Base-by-base conservation (phyloP, 2,113 vertebrate species). In the Xiphophorus maculatus region DNA sequence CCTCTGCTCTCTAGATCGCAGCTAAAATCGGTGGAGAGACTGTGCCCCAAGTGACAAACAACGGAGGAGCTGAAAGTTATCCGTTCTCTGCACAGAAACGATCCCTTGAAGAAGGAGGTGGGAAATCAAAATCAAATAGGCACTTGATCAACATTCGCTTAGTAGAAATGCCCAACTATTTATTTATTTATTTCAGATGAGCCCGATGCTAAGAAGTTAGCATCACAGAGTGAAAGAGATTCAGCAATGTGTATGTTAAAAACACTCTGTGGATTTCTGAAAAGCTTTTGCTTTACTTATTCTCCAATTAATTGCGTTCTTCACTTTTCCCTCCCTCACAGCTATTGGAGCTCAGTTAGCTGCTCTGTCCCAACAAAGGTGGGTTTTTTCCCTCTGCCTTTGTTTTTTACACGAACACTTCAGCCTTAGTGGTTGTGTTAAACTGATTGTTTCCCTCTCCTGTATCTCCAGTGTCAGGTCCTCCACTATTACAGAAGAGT, bases 11-110 rank as follows among this genome's bases (percentile, higher is more conserved):
- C 10, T 78, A 98, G 97, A 98, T 98, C 35, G 97, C 97, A 84
- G 97, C 97, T 76, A 98, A 98, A 91, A 98, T 98, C 5, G 97
- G 97, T 40, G 97, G 97, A 11, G 97, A 98, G 2, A 89, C 94
- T 2, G 94, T 93, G 1, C 91, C 95, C 0, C 91, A 95, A 54
- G 94, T 96, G 76, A 97, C 96, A 89, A 97, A 97, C 93, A 96
- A 94, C 63, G 95, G 93, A 76, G 95, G 95, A 42, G 73, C 95
- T 69, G 77, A 97, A 61, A 95, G 93, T 42, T 98, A 96, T 74
- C 88, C 95, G 11, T 98, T 96, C 68, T 80, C 94, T 65, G 89
- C 96, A 85, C 97, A 97, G 87, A 98, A 98, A 80, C 93, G 97
- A 68, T 96, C 97, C 48, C 90, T 98, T 78, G 97, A 98, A 90